Percentiles rank a stretch among this genome's conserved stretches.
phyloP scores from a whole-genome alignment of 2,113 vertebrate genomes.

The Eulacestoma nigropectus region DNA sequence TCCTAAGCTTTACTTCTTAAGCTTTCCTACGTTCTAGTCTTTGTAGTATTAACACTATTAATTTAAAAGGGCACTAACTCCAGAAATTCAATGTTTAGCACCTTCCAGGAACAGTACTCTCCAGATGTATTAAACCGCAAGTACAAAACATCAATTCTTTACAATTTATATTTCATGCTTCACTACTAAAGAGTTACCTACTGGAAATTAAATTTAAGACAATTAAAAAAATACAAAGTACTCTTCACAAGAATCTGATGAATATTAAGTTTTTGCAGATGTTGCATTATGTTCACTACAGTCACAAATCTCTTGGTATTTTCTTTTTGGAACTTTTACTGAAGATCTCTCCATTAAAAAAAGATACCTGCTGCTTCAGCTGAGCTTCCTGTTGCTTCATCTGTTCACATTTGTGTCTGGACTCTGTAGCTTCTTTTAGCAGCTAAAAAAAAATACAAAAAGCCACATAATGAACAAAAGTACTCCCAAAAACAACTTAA shows the following conservation, averaged over 20 bases:
- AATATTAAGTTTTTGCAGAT: not conserved
- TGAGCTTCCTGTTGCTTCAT: slow-evolving; percentile 97
- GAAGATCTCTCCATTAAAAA: not conserved
- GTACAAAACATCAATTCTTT: not conserved
- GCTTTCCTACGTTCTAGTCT: not conserved
- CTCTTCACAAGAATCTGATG: not conserved
- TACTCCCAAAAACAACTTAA: not conserved
- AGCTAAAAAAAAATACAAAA: slow-evolving; percentile 72
- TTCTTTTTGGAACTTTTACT: not conserved
- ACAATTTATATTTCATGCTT: not conserved
- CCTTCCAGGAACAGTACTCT: not conserved
- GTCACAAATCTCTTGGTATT: not conserved
- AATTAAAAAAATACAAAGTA: not conserved
- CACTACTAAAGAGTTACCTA: not conserved
- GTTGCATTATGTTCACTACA: not conserved
- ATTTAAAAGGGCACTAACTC: not conserved
- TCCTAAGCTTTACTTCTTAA: not conserved
- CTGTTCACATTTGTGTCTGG: slow-evolving; percentile 93
- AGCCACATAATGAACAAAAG: not conserved
- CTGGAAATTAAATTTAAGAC: not conserved
- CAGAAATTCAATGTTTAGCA: not conserved
- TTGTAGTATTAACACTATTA: not conserved
- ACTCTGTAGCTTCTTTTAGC: slow-evolving; percentile 93
- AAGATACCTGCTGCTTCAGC: slow-evolving; percentile 90
- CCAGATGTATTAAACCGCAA: not conserved